phyloP scores from a whole-genome alignment of 2,113 vertebrate genomes.

The Deroptyus accipitrinus region DNA sequence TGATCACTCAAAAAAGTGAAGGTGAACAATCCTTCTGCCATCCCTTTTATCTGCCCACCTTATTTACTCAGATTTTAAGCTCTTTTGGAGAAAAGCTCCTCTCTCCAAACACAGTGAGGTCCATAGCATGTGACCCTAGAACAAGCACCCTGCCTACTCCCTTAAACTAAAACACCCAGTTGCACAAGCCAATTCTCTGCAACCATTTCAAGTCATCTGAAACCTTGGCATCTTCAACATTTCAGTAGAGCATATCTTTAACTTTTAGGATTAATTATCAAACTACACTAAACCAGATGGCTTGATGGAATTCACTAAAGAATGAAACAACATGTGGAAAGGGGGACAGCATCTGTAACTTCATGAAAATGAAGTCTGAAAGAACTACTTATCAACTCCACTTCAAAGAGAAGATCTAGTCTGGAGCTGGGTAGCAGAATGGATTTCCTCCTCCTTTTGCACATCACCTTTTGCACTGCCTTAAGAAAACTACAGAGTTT shows the following conservation, averaged over 20 bases:
- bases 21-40: background rate
- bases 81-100: background rate
- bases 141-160: background rate
- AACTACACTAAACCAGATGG: background rate
- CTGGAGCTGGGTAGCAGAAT: background rate
- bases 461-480: background rate
- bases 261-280: background rate
- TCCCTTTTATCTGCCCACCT: background rate
- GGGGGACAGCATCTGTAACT: background rate
- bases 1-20: background rate
- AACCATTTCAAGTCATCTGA: background rate
- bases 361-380: background rate
- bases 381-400: background rate
- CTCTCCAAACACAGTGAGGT: background rate
- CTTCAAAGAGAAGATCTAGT: background rate
- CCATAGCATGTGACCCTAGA: fast-evolving
- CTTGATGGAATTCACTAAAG: background rate
- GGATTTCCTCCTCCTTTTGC: background rate
- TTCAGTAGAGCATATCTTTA: background rate
- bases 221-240: background rate
- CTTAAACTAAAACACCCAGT: background rate
- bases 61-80: background rate
- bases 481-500: background rate
- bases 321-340: background rate
- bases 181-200: background rate